Percentiles rank a stretch among this genome's conserved stretches.
Evolutionary conservation across 2,113 vertebrate species (phyloP).

Genomic region (Cynocephalus volans): DNA sequence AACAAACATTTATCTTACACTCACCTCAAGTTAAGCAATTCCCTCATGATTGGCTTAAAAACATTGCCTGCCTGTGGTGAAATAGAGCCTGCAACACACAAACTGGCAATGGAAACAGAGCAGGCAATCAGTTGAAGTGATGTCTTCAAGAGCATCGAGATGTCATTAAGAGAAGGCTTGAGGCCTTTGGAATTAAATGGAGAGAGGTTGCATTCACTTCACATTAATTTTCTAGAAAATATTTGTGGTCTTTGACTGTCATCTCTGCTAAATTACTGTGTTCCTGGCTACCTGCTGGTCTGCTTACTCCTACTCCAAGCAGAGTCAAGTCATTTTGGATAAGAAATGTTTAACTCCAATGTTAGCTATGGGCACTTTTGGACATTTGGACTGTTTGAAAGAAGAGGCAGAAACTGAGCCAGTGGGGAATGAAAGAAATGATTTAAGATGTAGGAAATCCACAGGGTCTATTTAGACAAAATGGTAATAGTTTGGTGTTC

Average conservation of each 20-base stretch:
- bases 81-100: neutral
- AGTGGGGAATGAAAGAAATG: neutral
- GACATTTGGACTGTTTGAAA: neutral
- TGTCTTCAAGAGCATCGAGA: conserved; percentile 45
- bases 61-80: neutral
- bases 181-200: conserved; percentile 61
- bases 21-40: neutral
- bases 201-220: conserved; percentile 47
- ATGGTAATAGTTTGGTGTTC: neutral
- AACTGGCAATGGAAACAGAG: neutral
- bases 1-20: neutral
- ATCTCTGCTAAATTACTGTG: neutral
- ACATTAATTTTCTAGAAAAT: conserved; percentile 49
- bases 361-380: neutral
- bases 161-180: conserved; percentile 52
- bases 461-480: neutral
- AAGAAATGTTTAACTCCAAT: conserved; percentile 27
- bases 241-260: conserved; percentile 3
- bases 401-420: conserved; percentile 15
- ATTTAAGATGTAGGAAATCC: neutral
- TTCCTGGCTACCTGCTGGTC: neutral
- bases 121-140: conserved; percentile 54
- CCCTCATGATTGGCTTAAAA: neutral
- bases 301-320: neutral
- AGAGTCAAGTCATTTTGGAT: neutral